Percentiles rank a stretch among this genome's conserved stretches.
These are phyloP conservation scores for Perodicticus potto DNA, from an alignment of 2,797 vertebrate genomes.

Conservation along the genomic window DNA sequence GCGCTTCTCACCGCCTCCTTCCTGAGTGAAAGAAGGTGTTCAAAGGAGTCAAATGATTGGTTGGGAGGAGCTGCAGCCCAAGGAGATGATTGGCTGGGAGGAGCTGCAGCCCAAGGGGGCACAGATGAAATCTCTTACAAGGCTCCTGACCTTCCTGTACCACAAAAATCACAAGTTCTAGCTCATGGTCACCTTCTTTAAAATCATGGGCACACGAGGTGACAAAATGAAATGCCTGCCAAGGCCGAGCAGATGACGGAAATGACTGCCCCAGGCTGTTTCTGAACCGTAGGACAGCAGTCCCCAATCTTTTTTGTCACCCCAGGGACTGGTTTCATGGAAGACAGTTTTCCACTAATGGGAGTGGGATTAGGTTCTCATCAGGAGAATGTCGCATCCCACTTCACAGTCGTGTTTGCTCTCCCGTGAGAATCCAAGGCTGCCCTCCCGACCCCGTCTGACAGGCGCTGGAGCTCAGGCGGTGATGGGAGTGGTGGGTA, in stretches of 20 bases:
- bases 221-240: background rate
- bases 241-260: background rate
- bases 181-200: background rate
- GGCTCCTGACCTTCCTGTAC: background rate
- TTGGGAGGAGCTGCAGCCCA: background rate
- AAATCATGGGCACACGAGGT: background rate
- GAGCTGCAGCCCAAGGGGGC: too few relatives aligned
- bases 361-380: too few relatives aligned
- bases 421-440: too few relatives aligned
- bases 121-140: background rate
- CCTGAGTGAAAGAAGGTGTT: background rate
- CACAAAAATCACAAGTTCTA: background rate
- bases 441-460: too few relatives aligned
- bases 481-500: too few relatives aligned
- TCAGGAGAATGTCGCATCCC: too few relatives aligned
- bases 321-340: too few relatives aligned
- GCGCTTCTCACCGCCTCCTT: background rate
- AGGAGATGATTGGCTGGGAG: background rate
- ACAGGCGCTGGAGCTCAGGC: too few relatives aligned
- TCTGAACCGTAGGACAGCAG: background rate
- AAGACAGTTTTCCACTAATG: too few relatives aligned
- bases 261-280: background rate
- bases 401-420: too few relatives aligned
- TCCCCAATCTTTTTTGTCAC: too few relatives aligned
- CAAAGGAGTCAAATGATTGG: background rate